These are phyloP conservation scores for Mallotus villosus DNA, from an alignment of 2,797 vertebrate species.

Conservation along the genomic window DNA sequence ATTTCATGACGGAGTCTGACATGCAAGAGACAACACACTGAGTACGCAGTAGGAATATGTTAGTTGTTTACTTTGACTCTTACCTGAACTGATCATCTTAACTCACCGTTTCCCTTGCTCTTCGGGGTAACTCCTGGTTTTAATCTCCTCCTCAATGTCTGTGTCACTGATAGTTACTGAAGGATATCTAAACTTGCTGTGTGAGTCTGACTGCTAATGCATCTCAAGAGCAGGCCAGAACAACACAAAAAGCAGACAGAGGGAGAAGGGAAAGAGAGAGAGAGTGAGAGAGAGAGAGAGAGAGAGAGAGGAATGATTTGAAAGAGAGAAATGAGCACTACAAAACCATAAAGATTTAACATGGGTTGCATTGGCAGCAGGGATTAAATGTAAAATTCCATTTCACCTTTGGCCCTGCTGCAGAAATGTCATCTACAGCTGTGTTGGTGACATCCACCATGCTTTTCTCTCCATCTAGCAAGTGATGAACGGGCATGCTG, in stretches of 20 bases:
- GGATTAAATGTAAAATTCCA: not conserved
- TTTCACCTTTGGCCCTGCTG: conserved; percentile 47
- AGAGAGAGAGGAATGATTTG: not conserved
- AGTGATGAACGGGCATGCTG: conserved; percentile 63
- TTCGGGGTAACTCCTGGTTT: conserved; percentile 29
- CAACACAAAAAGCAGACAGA: conserved; percentile 18
- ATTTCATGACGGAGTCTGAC: conserved; percentile 58
- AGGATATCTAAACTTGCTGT: conserved; percentile 24
- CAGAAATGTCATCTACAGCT: conserved; percentile 18
- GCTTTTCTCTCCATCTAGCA: conserved; percentile 43
- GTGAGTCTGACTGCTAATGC: conserved; percentile 57
- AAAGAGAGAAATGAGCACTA: not conserved
- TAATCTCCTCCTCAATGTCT: conserved; percentile 59
- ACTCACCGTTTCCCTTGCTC: conserved; percentile 49
- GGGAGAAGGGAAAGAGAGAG: not conserved
- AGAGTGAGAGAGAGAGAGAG: not conserved
- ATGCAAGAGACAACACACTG: conserved; percentile 44
- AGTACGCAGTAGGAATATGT: conserved; percentile 28
- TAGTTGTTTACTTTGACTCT: conserved; percentile 29
- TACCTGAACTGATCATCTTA: conserved; percentile 24
- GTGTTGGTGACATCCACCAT: conserved; percentile 22
- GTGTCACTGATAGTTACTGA: conserved; percentile 45
- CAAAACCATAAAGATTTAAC: conserved; percentile 1
- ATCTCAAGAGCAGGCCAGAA: conserved; percentile 34
- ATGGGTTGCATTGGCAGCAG: not conserved